Conservation (phyloP, 2,113 vertebrate genomes). For the Benitochromis conjunctus region DNA sequence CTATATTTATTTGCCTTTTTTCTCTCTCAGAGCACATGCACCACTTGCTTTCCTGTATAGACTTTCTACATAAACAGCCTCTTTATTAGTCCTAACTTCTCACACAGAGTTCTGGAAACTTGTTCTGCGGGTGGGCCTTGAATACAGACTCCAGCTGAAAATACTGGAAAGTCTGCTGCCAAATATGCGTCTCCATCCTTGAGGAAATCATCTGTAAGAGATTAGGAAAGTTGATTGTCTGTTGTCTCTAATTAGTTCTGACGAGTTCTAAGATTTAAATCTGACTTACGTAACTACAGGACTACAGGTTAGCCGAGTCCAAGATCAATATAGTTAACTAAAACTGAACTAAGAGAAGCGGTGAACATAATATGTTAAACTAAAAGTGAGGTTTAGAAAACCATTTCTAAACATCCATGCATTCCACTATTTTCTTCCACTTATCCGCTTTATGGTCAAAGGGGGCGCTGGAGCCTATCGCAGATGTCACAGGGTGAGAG, state of each 20-base stretch:
- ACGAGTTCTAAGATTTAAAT: not conserved
- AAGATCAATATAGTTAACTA: not conserved
- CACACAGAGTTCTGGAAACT: not conserved
- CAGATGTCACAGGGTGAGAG: not conserved
- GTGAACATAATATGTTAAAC: not conserved
- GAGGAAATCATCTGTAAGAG: not conserved
- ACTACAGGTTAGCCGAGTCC: not conserved
- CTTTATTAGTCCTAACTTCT: not conserved
- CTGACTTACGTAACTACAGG: not conserved
- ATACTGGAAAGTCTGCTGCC: not conserved
- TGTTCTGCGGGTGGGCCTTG: not conserved
- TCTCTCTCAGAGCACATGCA: not conserved
- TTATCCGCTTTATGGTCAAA: not conserved
- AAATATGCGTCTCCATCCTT: not conserved
- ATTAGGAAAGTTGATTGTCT: not conserved
- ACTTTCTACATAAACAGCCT: not conserved
- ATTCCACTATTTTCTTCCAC: not conserved
- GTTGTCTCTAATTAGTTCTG: not conserved
- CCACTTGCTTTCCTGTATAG: not conserved
- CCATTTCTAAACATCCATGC: not conserved
- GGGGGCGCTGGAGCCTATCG: rapidly evolving
- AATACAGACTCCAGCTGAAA: not conserved
- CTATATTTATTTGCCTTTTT: not conserved
- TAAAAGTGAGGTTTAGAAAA: not conserved
- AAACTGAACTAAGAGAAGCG: not conserved